phyloP scores from a whole-genome alignment of 2,888 invertebrate species.

The Cheilosia variabilis region DNA sequence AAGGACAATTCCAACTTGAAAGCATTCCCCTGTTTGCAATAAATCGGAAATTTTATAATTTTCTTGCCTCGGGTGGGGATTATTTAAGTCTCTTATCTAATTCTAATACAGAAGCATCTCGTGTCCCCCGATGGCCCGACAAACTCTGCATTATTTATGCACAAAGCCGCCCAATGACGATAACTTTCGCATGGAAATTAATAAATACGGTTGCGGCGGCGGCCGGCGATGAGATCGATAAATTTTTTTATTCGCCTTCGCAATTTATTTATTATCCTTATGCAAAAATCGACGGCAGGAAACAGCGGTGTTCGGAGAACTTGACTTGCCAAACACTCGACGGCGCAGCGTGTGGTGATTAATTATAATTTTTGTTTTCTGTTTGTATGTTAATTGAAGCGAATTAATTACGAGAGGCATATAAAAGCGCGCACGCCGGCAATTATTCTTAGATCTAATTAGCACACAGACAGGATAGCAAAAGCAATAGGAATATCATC shows the following conservation, averaged over 20 bases:
- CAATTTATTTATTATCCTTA: slow-evolving; percentile 69
- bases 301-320: slow-evolving; percentile 32
- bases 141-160: slow-evolving; percentile 24
- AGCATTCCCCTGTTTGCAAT: slow-evolving; percentile 37
- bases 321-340: neutral
- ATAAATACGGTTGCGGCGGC: slow-evolving; percentile 41
- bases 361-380: slow-evolving; percentile 57
- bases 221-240: slow-evolving; percentile 51
- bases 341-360: slow-evolving; percentile 37
- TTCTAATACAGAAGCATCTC: slow-evolving; percentile 2
- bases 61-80: slow-evolving; percentile 44
- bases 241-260: slow-evolving; percentile 28
- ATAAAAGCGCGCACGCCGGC: slow-evolving; percentile 5
- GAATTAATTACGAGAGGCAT: slow-evolving; percentile 40
- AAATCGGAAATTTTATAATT: slow-evolving; percentile 60
- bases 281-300: slow-evolving; percentile 50
- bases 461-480: slow-evolving; percentile 11
- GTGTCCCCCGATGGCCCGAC: neutral
- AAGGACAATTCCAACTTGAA: neutral
- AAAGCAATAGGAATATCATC: neutral
- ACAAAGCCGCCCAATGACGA: slow-evolving; percentile 4
- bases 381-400: slow-evolving; percentile 45
- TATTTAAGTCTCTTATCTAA: slow-evolving; percentile 57
- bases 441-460: slow-evolving; percentile 31
- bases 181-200: slow-evolving; percentile 37